Evolutionary conservation across 2,797 vertebrate genomes (phyloP).

Genomic region (Enteromius trimaculatus): DNA sequence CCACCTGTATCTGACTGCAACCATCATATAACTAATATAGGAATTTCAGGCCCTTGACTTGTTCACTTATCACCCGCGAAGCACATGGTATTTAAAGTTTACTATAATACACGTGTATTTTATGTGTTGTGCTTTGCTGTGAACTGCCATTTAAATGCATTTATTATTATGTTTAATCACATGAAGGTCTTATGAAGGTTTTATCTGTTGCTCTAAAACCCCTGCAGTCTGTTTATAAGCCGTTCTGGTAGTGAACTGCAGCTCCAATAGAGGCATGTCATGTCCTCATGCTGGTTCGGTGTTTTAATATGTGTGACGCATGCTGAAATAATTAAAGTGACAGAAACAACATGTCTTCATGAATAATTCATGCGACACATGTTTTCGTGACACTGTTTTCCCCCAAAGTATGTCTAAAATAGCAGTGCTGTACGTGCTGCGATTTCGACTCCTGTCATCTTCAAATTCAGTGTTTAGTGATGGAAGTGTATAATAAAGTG

Average conservation of each 20-base stretch:
- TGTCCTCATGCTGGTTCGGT: conserved; percentile 1
- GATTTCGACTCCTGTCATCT: neutral
- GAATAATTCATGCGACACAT: neutral
- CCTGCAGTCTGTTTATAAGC: conserved; percentile 1
- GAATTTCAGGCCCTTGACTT: conserved; percentile 11
- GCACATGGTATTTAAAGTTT: conserved; percentile 20
- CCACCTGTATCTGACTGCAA: conserved; percentile 13
- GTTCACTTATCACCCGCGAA: conserved; percentile 8
- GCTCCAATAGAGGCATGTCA: conserved; percentile 20
- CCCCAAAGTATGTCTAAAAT: neutral
- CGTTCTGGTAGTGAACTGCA: neutral
- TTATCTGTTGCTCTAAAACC: neutral
- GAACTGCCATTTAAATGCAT: conserved; percentile 7
- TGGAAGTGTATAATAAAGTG: conserved; percentile 1
- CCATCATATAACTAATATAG: conserved; percentile 12
- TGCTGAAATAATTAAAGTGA: conserved; percentile 36
- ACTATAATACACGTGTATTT: neutral
- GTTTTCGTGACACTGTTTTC: conserved; percentile 17
- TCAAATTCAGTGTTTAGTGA: neutral
- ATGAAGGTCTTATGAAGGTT: conserved; percentile 11
- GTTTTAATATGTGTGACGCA: neutral
- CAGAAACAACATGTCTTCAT: conserved; percentile 30
- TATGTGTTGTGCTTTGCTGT: neutral
- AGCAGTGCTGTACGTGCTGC: neutral
- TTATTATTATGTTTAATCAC: neutral